Evolutionary conservation across 1,140 invertebrate genomes (phyloP), one percentile per base, ranked within the genome.

Genomic region (Procambarus virginalis): DNA sequence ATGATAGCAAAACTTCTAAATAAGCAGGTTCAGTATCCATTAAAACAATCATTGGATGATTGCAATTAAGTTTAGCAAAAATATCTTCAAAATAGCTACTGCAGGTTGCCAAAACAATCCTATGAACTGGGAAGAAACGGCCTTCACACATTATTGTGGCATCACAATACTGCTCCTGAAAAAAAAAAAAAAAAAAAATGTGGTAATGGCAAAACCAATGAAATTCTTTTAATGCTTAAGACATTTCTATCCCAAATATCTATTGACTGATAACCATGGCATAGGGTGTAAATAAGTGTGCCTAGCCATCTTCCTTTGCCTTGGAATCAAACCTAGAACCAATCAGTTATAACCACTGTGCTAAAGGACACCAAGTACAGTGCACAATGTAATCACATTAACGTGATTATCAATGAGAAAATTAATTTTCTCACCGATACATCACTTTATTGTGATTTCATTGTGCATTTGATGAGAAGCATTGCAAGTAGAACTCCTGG

Each of bases 41-140:
- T 49, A 80, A 22, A 46, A 80, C 78, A 45, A 80, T 55, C 78
- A 80, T 55, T 46, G 78, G 78, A 34, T 80, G 49, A 2, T 55
- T 80, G 78, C 78, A n/a, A 3, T 80, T 34, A 49, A 80, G n/a
- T 20, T 22, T 17, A 58, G n/a, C 6, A 55, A 80, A 80, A 34
- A 80, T 80, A 49, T 80, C 8, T 34, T 80, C 78, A 80, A 80
- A 80, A 17, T 80, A 80, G 34, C 17, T 58, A 55, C 78, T 80
- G 6, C 49, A 80, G 2, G 49, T 34, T 80, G 49, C 78, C 55
- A 80, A 80, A 34, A 80, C 49, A n/a, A 80, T 46, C 20, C 34
- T 51, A 46, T 80, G 78, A 9, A 80, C 78, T n/a, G 48, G 22
- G 34, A 46, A 80, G 55, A 55, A 80, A n/a, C 14, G 49, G 2